These are phyloP conservation scores for Ecdyonurus torrentis DNA, from an alignment of 2,888 invertebrate genomes.

Conservation along the genomic window DNA sequence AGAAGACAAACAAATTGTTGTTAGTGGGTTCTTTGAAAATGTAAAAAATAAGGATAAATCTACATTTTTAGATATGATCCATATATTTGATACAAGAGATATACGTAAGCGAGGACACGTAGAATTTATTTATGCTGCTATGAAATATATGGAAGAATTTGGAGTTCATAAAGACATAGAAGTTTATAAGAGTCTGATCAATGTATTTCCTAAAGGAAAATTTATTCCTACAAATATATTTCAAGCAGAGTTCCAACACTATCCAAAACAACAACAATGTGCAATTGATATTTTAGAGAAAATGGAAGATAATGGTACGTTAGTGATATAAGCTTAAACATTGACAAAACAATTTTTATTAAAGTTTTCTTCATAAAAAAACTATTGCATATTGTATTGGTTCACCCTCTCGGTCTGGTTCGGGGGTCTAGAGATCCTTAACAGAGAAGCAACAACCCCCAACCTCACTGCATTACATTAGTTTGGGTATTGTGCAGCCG, in stretches of 20 bases:
- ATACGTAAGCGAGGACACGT: slow-evolving; percentile 68
- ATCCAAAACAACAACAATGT: slow-evolving; percentile 90
- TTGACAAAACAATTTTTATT: too few species aligned
- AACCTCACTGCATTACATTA: too few species aligned
- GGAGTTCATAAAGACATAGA: slow-evolving; percentile 75
- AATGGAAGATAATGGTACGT: slow-evolving; percentile 85
- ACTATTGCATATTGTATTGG: too few species aligned
- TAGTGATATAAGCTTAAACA: too few species aligned
- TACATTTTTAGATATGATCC: slow-evolving; percentile 53
- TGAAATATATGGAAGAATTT: slow-evolving; percentile 76
- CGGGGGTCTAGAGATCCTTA: too few species aligned
- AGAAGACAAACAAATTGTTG: slow-evolving; percentile 10
- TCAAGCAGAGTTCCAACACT: slow-evolving; percentile 84
- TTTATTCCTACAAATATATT: slow-evolving; percentile 67
- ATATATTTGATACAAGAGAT: slow-evolving; percentile 51
- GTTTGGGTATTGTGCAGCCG: too few species aligned
- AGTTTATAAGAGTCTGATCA: slow-evolving; percentile 68
- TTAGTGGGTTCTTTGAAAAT: slow-evolving; percentile 19
- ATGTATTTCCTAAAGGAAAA: slow-evolving; percentile 76
- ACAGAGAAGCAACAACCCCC: too few species aligned
- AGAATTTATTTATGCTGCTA: slow-evolving; percentile 83
- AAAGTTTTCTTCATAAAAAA: too few species aligned
- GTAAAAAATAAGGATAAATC: slow-evolving; percentile 42
- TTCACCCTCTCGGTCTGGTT: too few species aligned
- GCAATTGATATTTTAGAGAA: slow-evolving; percentile 76